Evolutionary conservation across 2,797 vertebrate species (phyloP).

Genomic region (Cirrhinus mrigala): DNA sequence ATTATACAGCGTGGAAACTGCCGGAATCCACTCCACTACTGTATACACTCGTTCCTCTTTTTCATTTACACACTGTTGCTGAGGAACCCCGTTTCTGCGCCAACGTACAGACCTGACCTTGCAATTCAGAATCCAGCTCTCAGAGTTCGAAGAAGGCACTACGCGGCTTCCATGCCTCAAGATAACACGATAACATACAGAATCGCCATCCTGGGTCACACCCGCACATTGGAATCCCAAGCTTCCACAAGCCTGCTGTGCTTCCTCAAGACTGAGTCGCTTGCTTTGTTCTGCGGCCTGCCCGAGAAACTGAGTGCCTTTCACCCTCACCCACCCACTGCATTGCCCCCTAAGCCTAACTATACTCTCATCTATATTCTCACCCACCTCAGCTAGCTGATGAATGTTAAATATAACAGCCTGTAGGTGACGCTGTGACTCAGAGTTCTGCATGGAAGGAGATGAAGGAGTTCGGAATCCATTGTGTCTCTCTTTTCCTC

Average conservation of each 20-base stretch:
- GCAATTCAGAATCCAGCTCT: constrained; percentile 79
- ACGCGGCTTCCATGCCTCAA: constrained; percentile 70
- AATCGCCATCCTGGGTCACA: constrained; percentile 56
- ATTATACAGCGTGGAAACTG: constrained; percentile 85
- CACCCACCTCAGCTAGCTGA: constrained; percentile 63
- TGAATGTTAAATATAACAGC: constrained; percentile 81
- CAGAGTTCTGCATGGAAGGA: not conserved
- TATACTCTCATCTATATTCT: not conserved
- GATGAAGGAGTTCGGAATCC: not conserved
- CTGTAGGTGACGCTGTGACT: constrained; percentile 60
- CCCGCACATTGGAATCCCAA: constrained; percentile 79
- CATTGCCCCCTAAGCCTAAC: constrained; percentile 60
- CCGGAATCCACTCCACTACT: constrained; percentile 83
- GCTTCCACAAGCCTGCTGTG: constrained; percentile 71
- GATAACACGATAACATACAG: constrained; percentile 71
- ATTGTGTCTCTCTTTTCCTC: constrained; percentile 49
- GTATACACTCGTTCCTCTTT: constrained; percentile 78
- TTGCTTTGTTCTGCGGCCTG: constrained; percentile 26
- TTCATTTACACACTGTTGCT: constrained; percentile 72
- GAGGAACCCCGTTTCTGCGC: constrained; percentile 46
- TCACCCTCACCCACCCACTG: constrained; percentile 72
- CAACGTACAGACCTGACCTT: constrained; percentile 23
- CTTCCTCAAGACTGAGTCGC: constrained; percentile 62
- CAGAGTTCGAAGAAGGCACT: constrained; percentile 66
- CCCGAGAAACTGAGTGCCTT: constrained; percentile 67